These are phyloP conservation scores for Subacronicta megacephala DNA, from an alignment of 2,888 invertebrate genomes.

Conservation along the genomic window DNA sequence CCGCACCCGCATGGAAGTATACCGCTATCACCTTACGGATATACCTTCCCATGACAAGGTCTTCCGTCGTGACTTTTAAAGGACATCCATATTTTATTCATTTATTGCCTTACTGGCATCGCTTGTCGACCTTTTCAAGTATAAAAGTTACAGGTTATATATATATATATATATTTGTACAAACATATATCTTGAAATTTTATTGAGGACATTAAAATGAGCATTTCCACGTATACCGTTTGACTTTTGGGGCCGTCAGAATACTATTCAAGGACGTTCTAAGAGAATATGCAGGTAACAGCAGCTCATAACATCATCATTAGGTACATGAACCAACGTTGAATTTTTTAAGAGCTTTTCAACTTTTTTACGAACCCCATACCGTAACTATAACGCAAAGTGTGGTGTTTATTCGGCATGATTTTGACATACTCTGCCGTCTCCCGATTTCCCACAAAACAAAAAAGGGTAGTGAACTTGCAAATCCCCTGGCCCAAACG, in stretches of 20 bases:
- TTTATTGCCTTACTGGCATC: conserved; percentile 37
- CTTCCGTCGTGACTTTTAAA: conserved; percentile 42
- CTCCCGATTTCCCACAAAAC: no score
- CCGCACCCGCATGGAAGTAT: conserved; percentile 33
- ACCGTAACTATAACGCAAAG: no score
- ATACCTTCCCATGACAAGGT: conserved; percentile 42
- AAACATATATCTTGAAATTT: conserved; percentile 7
- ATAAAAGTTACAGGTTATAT: conserved; percentile 23
- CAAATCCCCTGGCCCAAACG: no score
- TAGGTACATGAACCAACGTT: no score
- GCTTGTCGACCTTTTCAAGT: conserved; percentile 37
- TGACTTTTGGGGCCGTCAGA: neutral
- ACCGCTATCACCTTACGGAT: conserved; percentile 27
- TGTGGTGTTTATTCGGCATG: no score
- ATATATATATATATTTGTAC: conserved; percentile 22
- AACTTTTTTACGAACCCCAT: no score
- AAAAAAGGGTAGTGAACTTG: no score
- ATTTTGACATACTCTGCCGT: no score
- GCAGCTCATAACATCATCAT: no score
- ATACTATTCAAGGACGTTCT: no score
- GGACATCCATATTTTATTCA: conserved; percentile 48
- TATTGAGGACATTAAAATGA: conserved; percentile 3
- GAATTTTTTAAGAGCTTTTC: no score
- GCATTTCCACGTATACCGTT: neutral
- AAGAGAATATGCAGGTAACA: no score